Conservation (phyloP, 2,797 vertebrate genomes). For the Lycodopsis pacificus region DNA sequence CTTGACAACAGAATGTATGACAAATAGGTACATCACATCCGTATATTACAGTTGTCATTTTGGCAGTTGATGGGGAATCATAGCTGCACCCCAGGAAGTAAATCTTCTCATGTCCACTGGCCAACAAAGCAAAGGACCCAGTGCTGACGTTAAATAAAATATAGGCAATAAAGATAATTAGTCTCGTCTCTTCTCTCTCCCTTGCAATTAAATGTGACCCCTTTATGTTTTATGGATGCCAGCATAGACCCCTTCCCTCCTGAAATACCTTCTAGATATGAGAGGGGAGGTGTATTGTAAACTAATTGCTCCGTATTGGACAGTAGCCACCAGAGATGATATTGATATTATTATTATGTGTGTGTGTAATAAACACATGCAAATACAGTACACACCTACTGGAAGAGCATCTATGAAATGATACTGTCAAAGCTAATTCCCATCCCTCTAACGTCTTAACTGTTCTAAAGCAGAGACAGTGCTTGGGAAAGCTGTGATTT, state of each 20-base stretch:
- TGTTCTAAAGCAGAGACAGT: conserved; percentile 52
- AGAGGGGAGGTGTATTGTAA: conserved; percentile 59
- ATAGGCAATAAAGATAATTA: conserved; percentile 87
- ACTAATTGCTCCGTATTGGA: conserved; percentile 66
- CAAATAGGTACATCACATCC: conserved; percentile 73
- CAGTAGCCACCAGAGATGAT: conserved; percentile 49
- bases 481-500: conserved; percentile 77
- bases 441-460: conserved; percentile 55
- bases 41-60: conserved; percentile 73
- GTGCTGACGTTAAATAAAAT: conserved; percentile 83
- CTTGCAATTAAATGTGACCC: conserved; percentile 83
- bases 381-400: neutral
- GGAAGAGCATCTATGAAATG: conserved; percentile 25
- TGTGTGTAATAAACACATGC: conserved; percentile 31
- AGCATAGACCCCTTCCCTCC: conserved; percentile 70
- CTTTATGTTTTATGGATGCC: conserved; percentile 86
- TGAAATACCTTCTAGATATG: conserved; percentile 68
- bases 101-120: conserved; percentile 62
- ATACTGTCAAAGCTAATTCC: conserved; percentile 56
- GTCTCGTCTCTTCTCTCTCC: conserved; percentile 80
- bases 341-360: conserved; percentile 39
- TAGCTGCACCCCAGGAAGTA: conserved; percentile 69
- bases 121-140: conserved; percentile 69
- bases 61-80: conserved; percentile 63
- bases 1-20: conserved; percentile 70